Evolutionary conservation across 2,113 vertebrate species (phyloP).

Genomic region (Dasyornis broadbenti): DNA sequence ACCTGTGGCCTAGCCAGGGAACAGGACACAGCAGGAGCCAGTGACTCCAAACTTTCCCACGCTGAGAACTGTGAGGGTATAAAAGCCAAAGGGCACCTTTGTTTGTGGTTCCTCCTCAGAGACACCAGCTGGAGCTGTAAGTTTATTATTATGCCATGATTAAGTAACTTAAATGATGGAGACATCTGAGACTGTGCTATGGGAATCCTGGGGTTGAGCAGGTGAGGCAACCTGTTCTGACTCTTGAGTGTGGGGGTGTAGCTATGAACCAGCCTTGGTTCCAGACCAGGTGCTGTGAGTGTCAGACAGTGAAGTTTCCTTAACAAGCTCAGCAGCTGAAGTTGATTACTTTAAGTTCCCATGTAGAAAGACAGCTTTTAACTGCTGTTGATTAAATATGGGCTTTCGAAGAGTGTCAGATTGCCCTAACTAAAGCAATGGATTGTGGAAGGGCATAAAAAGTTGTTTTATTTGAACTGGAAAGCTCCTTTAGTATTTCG

Average conservation of each 20-base stretch:
- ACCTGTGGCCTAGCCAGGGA: not conserved
- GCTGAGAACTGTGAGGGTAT: too few species aligned
- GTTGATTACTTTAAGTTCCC: not conserved
- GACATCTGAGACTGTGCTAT: not conserved
- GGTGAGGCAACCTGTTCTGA: too few species aligned
- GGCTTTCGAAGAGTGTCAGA: not conserved
- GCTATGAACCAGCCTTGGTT: too few species aligned
- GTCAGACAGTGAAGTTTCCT: not conserved
- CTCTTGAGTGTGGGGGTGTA: not conserved
- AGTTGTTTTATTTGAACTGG: not conserved
- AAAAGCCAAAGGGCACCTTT: not conserved
- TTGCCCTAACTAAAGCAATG: not conserved
- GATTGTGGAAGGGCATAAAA: not conserved
- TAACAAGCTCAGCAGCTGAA: not conserved
- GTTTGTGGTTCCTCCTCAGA: not conserved
- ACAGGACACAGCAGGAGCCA: not conserved
- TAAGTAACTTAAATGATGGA: not conserved
- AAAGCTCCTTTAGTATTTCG: not conserved
- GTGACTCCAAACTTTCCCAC: rapidly evolving
- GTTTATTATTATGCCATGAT: not conserved
- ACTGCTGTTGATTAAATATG: not conserved
- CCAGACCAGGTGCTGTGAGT: not conserved
- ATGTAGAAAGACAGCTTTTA: not conserved
- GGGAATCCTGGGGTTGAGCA: not conserved
- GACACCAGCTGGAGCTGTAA: not conserved